phyloP scores from a whole-genome alignment of 2,888 invertebrate species.

The Lasiommata megera region DNA sequence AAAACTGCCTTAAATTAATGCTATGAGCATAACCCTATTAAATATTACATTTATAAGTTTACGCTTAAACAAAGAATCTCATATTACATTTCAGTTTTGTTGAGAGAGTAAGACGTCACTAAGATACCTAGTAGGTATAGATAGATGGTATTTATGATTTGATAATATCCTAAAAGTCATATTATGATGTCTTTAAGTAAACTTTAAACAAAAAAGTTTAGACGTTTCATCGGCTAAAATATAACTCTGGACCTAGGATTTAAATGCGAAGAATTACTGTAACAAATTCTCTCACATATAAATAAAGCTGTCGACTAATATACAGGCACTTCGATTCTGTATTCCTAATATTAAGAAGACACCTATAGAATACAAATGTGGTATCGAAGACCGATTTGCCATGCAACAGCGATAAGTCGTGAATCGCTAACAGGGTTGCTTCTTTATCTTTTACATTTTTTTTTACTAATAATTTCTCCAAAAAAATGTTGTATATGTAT shows the following conservation, averaged over 20 bases:
- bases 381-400: slow-evolving; percentile 36
- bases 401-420: slow-evolving; percentile 52
- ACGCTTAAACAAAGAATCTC: no score
- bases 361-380: slow-evolving; percentile 35
- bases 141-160: no score
- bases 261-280: slow-evolving; percentile 3
- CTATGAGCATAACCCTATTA: no score
- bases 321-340: slow-evolving; percentile 21
- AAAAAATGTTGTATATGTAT: no score
- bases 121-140: no score
- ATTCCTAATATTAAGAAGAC: slow-evolving; percentile 25
- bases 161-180: no score
- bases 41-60: no score
- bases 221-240: background rate
- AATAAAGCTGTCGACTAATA: slow-evolving; percentile 24
- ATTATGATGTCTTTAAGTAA: no score
- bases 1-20: no score
- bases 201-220: slow-evolving; percentile 28
- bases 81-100: no score
- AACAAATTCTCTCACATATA: slow-evolving; percentile 13
- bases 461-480: background rate
- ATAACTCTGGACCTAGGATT: background rate
- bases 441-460: background rate
- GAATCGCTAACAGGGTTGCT: background rate
- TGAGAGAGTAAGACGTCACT: no score